These are phyloP conservation scores for Ridgeia piscesae DNA, from an alignment of 1,140 invertebrate genomes.

Conservation along the genomic window DNA sequence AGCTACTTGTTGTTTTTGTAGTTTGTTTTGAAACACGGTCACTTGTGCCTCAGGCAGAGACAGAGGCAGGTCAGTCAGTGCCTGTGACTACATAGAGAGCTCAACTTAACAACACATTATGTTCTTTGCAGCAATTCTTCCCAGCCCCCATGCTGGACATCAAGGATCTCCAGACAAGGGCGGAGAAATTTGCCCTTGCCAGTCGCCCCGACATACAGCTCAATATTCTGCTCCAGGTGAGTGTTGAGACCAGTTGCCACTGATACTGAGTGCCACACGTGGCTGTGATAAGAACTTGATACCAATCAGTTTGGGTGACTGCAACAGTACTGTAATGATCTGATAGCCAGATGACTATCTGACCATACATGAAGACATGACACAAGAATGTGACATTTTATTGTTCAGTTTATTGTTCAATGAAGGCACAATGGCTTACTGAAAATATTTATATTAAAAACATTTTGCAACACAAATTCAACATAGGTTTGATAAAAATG, in stretches of 20 bases:
- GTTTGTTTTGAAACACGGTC: background rate
- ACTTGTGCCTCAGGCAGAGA: background rate
- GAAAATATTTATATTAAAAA: background rate
- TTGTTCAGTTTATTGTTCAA: background rate
- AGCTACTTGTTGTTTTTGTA: background rate
- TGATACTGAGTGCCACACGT: background rate
- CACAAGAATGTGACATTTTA: background rate
- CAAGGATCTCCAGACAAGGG: conserved; percentile 5
- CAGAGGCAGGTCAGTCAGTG: background rate
- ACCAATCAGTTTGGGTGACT: background rate
- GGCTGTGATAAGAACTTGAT: background rate
- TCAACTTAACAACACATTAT: background rate
- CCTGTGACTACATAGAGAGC: background rate
- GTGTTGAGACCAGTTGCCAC: background rate
- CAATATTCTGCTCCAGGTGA: conserved; percentile 24
- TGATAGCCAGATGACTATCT: background rate
- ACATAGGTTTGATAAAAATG: background rate
- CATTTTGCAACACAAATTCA: background rate
- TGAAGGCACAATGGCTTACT: background rate
- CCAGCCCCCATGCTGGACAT: conserved; percentile 36
- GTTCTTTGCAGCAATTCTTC: conserved; percentile 60
- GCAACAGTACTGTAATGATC: background rate
- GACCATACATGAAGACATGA: background rate
- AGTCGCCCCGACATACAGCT: background rate
- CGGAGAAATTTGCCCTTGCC: background rate